Conservation (phyloP, 2,113 vertebrate genomes). For the Arothron firmamentum region DNA sequence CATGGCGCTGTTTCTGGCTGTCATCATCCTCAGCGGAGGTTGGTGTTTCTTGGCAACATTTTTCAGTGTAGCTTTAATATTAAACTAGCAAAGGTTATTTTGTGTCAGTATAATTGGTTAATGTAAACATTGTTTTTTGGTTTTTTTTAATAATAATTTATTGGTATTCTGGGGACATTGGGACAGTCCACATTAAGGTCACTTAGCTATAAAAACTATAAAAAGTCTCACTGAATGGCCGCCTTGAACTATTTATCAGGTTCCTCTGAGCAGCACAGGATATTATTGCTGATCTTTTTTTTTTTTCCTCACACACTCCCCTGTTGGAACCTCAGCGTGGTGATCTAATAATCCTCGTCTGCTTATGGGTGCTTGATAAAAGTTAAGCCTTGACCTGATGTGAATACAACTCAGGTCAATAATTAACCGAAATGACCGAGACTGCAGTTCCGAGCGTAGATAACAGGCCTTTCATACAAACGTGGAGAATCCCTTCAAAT, state of each 20-base stretch:
- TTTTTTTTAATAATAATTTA: no score
- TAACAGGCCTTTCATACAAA: conserved; percentile 27
- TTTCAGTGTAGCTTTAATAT: not conserved
- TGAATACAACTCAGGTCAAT: conserved; percentile 47
- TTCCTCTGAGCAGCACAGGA: not conserved
- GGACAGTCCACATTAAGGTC: not conserved
- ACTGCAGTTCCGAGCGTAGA: conserved; percentile 41
- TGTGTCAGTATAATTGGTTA: no score
- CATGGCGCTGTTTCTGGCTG: conserved; percentile 96
- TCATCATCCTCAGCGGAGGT: conserved; percentile 98
- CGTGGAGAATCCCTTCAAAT: not conserved
- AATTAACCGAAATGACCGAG: conserved; percentile 56
- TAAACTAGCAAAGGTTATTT: no score
- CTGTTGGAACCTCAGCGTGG: not conserved
- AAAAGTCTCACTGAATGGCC: not conserved
- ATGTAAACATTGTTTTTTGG: no score
- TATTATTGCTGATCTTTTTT: not conserved
- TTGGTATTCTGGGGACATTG: not conserved
- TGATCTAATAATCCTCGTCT: conserved; percentile 15
- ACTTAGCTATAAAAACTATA: not conserved
- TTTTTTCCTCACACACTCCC: not conserved
- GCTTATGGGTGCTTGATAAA: conserved; percentile 47
- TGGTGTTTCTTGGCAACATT: conserved; percentile 39
- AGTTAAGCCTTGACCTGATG: conserved; percentile 56
- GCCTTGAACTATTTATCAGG: conserved; percentile 32